phyloP scores from a whole-genome alignment of 2,797 vertebrate species.

The Tragelaphus eurycerus region DNA sequence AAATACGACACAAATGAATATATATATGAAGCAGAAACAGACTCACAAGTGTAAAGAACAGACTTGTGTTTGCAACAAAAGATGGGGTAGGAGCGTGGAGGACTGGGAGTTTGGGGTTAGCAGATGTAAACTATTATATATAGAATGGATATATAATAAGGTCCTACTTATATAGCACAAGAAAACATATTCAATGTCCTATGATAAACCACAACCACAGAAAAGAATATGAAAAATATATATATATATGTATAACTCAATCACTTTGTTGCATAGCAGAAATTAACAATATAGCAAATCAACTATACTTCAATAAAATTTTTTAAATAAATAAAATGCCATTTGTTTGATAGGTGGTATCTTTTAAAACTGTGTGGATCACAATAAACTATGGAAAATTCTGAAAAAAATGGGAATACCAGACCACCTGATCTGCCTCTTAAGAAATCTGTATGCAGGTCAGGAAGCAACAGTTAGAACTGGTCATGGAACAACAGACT shows the following conservation, averaged over 20 bases:
- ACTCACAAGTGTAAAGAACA: background rate
- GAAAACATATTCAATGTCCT: background rate
- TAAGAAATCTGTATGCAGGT: too few relatives aligned
- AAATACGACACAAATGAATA: background rate
- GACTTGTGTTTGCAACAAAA: background rate
- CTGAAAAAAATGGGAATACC: too few relatives aligned
- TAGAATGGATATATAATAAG: background rate
- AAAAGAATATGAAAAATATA: background rate
- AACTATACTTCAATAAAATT: background rate
- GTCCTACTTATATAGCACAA: background rate
- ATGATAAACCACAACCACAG: background rate
- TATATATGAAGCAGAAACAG: background rate
- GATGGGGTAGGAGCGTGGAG: background rate
- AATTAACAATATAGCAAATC: background rate
- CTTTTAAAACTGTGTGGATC: too few relatives aligned
- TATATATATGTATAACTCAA: background rate
- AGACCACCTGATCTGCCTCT: too few relatives aligned
- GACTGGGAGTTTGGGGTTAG: background rate
- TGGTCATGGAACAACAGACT: too few relatives aligned
- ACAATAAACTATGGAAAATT: too few relatives aligned
- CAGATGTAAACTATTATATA: background rate
- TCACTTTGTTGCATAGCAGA: background rate
- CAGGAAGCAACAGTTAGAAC: too few relatives aligned
- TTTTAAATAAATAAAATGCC: background rate
- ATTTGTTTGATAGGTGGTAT: background rate